Percentiles rank a stretch among this genome's conserved stretches.
Evolutionary conservation across 2,113 vertebrate genomes (phyloP).

Genomic region (Larimichthys polyactis): DNA sequence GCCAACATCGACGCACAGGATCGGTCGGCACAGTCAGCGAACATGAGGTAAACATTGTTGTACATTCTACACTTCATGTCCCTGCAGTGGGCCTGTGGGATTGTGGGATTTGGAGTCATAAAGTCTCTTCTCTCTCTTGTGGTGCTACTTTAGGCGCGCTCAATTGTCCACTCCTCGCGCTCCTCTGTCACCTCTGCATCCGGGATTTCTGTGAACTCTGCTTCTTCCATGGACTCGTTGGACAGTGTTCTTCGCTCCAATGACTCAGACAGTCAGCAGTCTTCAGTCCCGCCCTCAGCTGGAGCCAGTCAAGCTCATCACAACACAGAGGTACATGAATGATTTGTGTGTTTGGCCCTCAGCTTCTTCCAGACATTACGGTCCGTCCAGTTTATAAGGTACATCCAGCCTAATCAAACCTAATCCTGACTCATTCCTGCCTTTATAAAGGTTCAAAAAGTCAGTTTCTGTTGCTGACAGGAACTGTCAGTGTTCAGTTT

Average conservation of each 20-base stretch:
- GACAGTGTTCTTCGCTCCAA: conserved; percentile 89
- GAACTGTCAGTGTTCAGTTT: background rate
- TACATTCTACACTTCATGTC: too few relatives aligned
- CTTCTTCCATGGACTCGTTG: conserved; percentile 92
- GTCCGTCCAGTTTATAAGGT: too few relatives aligned
- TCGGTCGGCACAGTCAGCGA: conserved; percentile 98
- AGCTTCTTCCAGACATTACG: background rate
- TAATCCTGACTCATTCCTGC: too few relatives aligned
- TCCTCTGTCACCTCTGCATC: conserved; percentile 93
- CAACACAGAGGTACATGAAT: conserved; percentile 89
- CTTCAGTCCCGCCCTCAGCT: background rate
- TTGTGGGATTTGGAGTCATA: background rate
- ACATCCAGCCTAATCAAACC: too few relatives aligned
- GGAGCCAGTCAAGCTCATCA: conserved; percentile 76
- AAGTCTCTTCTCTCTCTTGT: background rate
- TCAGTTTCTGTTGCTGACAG: background rate
- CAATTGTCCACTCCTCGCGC: conserved; percentile 91
- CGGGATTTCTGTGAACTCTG: conserved; percentile 74
- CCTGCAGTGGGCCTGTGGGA: background rate
- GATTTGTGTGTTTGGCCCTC: background rate
- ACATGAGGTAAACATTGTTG: conserved; percentile 80
- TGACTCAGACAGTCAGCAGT: conserved; percentile 86
- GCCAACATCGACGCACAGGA: conserved; percentile 90
- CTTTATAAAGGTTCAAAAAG: too few relatives aligned
- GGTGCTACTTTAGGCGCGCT: conserved; percentile 74